These are phyloP conservation scores for Sigmodon hispidus DNA, from an alignment of 2,113 vertebrate genomes.

Conservation along the genomic window DNA sequence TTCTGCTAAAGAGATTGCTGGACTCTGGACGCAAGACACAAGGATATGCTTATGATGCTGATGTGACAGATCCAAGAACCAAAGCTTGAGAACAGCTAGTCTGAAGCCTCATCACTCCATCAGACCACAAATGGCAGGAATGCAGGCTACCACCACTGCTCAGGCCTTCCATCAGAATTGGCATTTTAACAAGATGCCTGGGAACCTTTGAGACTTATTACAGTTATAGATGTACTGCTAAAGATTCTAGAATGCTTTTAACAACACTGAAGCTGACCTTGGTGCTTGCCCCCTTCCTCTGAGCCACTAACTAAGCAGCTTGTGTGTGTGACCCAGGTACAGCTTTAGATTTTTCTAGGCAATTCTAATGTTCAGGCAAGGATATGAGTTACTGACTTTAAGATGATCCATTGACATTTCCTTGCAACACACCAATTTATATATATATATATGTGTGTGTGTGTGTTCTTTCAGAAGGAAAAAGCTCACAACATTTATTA, in stretches of 20 bases:
- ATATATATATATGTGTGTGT: no score
- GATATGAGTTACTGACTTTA: background rate
- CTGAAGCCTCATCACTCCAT: background rate
- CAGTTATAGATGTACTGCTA: background rate
- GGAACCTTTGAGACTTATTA: background rate
- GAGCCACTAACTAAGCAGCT: background rate
- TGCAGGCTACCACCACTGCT: background rate
- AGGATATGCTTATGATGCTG: background rate
- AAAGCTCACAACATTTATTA: conserved; percentile 1
- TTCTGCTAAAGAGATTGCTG: background rate
- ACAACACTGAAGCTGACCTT: background rate
- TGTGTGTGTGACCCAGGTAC: background rate
- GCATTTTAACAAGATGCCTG: background rate
- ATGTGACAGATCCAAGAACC: background rate
- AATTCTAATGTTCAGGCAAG: background rate
- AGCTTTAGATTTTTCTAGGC: background rate
- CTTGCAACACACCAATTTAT: background rate
- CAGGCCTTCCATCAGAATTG: background rate
- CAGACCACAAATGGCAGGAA: background rate
- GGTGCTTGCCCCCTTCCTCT: background rate
- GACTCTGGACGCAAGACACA: background rate
- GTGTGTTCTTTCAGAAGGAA: conserved; percentile 2
- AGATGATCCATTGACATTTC: background rate
- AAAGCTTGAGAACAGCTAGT: background rate
- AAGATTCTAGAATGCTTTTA: background rate